phyloP scores from a whole-genome alignment of 2,113 vertebrate species.

The Geococcyx californianus region DNA sequence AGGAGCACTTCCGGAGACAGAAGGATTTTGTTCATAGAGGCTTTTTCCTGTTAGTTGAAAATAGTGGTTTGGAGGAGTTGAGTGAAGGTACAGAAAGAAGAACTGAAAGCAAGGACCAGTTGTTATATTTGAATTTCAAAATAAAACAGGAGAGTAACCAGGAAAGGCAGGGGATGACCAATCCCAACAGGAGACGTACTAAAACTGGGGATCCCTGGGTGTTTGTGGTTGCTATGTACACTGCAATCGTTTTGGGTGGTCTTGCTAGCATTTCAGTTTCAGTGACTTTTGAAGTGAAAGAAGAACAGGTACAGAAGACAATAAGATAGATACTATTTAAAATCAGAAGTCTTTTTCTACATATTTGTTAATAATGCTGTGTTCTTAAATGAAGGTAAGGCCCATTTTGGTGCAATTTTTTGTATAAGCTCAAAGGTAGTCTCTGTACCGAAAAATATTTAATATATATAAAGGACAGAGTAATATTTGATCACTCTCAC shows the following conservation, averaged over 20 bases:
- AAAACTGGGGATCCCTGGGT: background rate
- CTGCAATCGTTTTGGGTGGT: background rate
- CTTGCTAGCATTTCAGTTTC: background rate
- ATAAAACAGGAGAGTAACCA: background rate
- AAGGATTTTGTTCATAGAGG: background rate
- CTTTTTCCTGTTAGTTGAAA: background rate
- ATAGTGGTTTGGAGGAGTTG: background rate
- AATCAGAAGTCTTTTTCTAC: background rate
- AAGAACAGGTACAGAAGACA: background rate
- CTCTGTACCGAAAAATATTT: background rate
- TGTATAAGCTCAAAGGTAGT: background rate
- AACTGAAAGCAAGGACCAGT: background rate
- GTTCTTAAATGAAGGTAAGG: background rate
- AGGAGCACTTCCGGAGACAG: background rate
- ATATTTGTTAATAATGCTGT: background rate
- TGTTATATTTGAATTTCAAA: background rate
- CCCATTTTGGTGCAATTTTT: background rate
- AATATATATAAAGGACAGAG: background rate
- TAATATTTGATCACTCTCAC: background rate
- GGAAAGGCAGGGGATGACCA: background rate
- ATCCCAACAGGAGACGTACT: background rate
- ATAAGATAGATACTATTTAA: background rate
- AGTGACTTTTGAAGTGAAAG: background rate
- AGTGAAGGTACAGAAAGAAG: background rate
- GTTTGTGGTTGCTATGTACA: background rate